These are phyloP conservation scores for Choristoneura rosaceana DNA, from an alignment of 2,888 invertebrate genomes.

Conservation along the genomic window DNA sequence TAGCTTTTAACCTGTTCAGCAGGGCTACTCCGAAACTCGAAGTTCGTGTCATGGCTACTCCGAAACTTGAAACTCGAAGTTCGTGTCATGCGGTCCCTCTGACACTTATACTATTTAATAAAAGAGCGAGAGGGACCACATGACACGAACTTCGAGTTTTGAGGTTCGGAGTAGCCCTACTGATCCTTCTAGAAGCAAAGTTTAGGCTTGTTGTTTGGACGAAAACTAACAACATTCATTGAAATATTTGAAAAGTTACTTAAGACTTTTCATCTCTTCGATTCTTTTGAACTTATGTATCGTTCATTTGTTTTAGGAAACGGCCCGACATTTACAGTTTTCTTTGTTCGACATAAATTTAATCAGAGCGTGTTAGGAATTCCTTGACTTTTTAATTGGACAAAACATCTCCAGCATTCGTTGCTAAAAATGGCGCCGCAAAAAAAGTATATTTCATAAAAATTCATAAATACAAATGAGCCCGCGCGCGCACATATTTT, in stretches of 20 bases:
- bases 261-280: not conserved
- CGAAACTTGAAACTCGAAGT: no score
- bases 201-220: not conserved
- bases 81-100: no score
- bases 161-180: no score
- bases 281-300: not conserved
- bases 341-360: not conserved
- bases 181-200: not conserved
- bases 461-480: conserved; percentile 42
- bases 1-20: not conserved
- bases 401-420: not conserved
- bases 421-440: conserved; percentile 6
- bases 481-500: conserved; percentile 40
- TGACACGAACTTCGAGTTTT: no score
- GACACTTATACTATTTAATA: no score
- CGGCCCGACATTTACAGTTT: not conserved
- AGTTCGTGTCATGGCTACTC: no score
- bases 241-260: no score
- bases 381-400: not conserved
- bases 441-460: conserved; percentile 37
- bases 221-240: not conserved
- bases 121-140: no score
- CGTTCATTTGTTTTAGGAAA: not conserved
- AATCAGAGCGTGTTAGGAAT: not conserved
- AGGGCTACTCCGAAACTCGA: no score